Percentiles rank a stretch among this genome's conserved stretches.
These are phyloP conservation scores for Channa maculata DNA, from an alignment of 2,113 vertebrate genomes.

Conservation along the genomic window DNA sequence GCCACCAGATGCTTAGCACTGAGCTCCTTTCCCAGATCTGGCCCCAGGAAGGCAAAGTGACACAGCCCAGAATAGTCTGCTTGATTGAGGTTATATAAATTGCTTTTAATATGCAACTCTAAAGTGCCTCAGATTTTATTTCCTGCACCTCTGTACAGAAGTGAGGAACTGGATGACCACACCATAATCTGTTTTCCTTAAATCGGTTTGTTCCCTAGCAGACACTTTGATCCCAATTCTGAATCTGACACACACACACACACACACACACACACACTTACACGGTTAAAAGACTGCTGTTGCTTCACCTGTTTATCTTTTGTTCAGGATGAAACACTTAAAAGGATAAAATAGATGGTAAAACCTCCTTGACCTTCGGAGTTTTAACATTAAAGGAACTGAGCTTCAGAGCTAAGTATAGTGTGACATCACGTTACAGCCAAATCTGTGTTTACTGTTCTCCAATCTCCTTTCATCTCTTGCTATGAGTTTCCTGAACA, in stretches of 20 bases:
- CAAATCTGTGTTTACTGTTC: slow-evolving; percentile 35
- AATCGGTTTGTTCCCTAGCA: slow-evolving; percentile 54
- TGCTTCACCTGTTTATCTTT: not conserved
- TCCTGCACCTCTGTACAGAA: not conserved
- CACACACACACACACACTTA: not conserved
- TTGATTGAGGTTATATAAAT: too few relatives aligned
- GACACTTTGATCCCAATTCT: slow-evolving; percentile 42
- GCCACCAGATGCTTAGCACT: too few relatives aligned
- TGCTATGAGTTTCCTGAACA: slow-evolving; percentile 38
- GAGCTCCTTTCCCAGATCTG: too few relatives aligned
- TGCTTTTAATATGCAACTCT: too few relatives aligned
- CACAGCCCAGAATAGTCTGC: too few relatives aligned
- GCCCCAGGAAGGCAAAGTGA: too few relatives aligned
- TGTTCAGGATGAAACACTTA: too few relatives aligned
- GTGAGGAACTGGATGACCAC: slow-evolving; percentile 8
- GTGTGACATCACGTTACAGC: slow-evolving; percentile 19
- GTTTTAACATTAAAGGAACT: not conserved
- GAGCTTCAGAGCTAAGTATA: not conserved
- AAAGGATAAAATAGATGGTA: too few relatives aligned
- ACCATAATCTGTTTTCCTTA: slow-evolving; percentile 50
- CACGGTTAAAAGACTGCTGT: too few relatives aligned
- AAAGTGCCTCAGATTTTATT: too few relatives aligned
- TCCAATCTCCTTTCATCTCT: slow-evolving; percentile 38
- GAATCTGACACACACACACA: slow-evolving; percentile 20
- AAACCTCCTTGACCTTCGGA: not conserved